Evolutionary conservation across 2,797 vertebrate species (phyloP), one percentile per base, ranked within the genome.

Genomic region (Ficedula albicollis): DNA sequence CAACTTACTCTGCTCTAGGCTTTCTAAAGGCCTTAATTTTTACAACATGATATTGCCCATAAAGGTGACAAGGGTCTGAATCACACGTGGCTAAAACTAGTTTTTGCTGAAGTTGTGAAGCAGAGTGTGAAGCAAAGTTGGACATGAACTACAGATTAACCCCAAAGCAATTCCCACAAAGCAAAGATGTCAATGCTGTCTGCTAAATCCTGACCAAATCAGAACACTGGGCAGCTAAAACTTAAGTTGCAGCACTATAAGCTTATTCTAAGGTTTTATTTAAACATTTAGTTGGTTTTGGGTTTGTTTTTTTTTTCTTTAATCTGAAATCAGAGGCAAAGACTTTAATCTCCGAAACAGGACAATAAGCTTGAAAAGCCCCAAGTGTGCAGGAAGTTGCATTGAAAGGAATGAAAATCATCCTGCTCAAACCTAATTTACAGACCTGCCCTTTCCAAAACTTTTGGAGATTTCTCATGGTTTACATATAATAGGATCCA

Each of bases 391-490:
- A 87, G 13, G 5, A 77, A 55, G 3, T 23, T 44, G 36, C 16
- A 56, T 0, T 56, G 62, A 46, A 26, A 73, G 7, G 51, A 74
- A 17, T 29, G 0, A 38, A 70, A 41, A 26, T 9, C 4, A 21
- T 16, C 14, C 21, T 55, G 12, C 27, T 84, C 30, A 64, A 84
- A 22, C 3, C 9, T 60, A 25, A 21, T 76, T 69, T 13, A 27
- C 38, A 63, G 26, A 20, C 0, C 15, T 38, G 10, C 2, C 32
- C 22, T 52, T 67, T 21, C 30, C 6, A 20, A 18, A 41, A 4
- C 5, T 39, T 73, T 58, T 17, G 26, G 48, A 59, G 15, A 2
- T 56, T 63, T 51, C 38, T 79, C 11, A 30, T 7, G 25, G 3
- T 63, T 75, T 39, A 17, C 10, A 20, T 22, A 8, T 22, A 36